Evolutionary conservation across 2,113 vertebrate species (phyloP), one percentile per base, ranked within the genome.

Genomic region (Austrofundulus limnaeus): DNA sequence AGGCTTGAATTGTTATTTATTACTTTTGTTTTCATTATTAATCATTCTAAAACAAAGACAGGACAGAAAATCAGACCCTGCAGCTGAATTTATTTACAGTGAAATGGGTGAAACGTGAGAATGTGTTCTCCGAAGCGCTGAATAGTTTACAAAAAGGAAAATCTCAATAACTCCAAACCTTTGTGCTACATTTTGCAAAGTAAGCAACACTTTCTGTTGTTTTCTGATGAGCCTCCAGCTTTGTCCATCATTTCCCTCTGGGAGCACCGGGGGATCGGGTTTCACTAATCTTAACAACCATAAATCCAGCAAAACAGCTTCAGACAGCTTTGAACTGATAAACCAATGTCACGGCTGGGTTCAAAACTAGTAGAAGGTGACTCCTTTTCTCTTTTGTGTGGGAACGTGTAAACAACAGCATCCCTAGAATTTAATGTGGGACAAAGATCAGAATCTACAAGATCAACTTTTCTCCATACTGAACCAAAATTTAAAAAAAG

Each of bases 261-360:
- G 51, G 56, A 63, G 76, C 70, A 61, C 51, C 58, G 14, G 56
- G 24, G 62, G 61, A 52, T 80, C 88, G 90, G 87, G 87, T 88
- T 82, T 78, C 42, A 43, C 43, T 80, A 72, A 75, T 75, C 50
- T 42, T 72, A 84, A 86, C 78, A 87, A 73, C 50, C 12, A 5
- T 58, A 45, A 75, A 63, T 68, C 79, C 49, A 58, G 54, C 55
- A 78, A 74, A 80, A 83, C 68, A 66, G 46, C 48, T 60, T 66
- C 53, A 61, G 83, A 82, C 82, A 79, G 55, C 21, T 70, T 37
- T 39, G 58, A 80, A 85, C 76, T 75, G 64, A 84, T 81, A 61
- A 20, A 65, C 43, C 70, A 53, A 70, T 19, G 70, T 74, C 75
- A 75, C 10, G 9, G 7, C 11, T 21, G 19, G 41, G 74, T 72